These are phyloP conservation scores for Hyperoplus lanceolatus DNA, from an alignment of 2,797 vertebrate genomes.

Conservation along the genomic window DNA sequence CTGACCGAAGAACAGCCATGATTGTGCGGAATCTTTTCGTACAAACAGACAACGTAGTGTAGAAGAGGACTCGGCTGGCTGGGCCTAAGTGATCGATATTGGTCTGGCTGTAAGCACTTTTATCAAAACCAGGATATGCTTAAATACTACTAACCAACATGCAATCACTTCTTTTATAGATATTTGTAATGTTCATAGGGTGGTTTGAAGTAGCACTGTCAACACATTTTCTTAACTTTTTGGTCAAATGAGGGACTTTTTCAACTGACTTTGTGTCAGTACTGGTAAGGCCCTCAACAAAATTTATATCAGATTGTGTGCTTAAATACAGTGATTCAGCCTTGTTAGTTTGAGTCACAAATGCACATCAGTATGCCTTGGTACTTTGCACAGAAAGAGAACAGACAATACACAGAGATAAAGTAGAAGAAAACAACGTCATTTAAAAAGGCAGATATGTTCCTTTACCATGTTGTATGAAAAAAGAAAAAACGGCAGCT, in stretches of 20 bases:
- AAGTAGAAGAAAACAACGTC: constrained; percentile 4
- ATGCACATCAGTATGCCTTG: constrained; percentile 36
- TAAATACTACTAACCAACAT: background rate
- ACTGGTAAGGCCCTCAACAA: background rate
- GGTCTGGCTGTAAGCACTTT: background rate
- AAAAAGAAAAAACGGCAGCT: constrained; percentile 29
- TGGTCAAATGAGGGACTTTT: background rate
- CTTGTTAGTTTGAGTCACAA: background rate
- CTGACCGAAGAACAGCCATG: constrained; percentile 24
- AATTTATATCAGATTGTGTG: background rate
- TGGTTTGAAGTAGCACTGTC: background rate
- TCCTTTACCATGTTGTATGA: constrained; percentile 63
- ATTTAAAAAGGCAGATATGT: constrained; percentile 71
- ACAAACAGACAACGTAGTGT: constrained; percentile 14
- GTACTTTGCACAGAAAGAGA: constrained; percentile 20
- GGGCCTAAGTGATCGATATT: background rate
- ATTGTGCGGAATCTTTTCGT: constrained; percentile 1
- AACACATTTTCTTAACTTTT: background rate
- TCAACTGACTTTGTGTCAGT: background rate
- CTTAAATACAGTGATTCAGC: background rate
- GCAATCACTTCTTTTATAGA: background rate
- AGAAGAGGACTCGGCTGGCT: background rate
- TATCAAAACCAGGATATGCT: background rate
- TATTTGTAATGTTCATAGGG: background rate
- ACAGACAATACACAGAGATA: constrained; percentile 18